These are phyloP conservation scores for Papilio glaucus DNA, from an alignment of 1,140 invertebrate genomes.

Conservation along the genomic window DNA sequence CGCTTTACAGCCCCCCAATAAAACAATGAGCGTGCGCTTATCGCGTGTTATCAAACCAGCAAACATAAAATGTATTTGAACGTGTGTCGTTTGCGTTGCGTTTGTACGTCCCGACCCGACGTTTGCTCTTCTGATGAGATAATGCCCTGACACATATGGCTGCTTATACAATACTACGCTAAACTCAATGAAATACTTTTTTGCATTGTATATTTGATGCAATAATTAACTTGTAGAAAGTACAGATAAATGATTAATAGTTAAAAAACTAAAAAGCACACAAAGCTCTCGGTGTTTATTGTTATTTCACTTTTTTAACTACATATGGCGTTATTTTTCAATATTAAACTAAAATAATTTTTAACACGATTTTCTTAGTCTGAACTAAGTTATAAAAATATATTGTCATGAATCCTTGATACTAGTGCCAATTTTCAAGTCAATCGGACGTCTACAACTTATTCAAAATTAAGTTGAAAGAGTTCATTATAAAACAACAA, in stretches of 20 bases:
- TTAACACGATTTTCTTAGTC: too few species aligned
- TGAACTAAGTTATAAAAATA: too few species aligned
- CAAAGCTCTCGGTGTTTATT: too few species aligned
- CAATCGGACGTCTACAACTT: too few species aligned
- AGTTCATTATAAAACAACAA: neutral
- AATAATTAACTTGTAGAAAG: neutral
- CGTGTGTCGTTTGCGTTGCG: slow-evolving; percentile 65
- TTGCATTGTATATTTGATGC: neutral
- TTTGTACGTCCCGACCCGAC: slow-evolving; percentile 73
- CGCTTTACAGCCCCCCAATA: slow-evolving; percentile 77
- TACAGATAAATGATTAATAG: too few species aligned
- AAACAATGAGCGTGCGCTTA: slow-evolving; percentile 78
- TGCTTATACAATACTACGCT: slow-evolving; percentile 34
- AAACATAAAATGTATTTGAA: slow-evolving; percentile 80
- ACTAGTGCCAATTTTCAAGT: too few species aligned
- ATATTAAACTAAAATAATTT: too few species aligned
- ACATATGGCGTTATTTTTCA: too few species aligned
- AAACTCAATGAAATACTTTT: neutral
- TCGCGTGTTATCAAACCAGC: slow-evolving; percentile 76
- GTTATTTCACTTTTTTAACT: too few species aligned
- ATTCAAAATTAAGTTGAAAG: too few species aligned
- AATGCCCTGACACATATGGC: slow-evolving; percentile 41
- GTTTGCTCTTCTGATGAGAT: slow-evolving; percentile 69
- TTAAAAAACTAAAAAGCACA: too few species aligned
- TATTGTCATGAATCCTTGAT: too few species aligned